Evolutionary conservation across 1,140 invertebrate genomes (phyloP).

Genomic region (Calliphora vicina): DNA sequence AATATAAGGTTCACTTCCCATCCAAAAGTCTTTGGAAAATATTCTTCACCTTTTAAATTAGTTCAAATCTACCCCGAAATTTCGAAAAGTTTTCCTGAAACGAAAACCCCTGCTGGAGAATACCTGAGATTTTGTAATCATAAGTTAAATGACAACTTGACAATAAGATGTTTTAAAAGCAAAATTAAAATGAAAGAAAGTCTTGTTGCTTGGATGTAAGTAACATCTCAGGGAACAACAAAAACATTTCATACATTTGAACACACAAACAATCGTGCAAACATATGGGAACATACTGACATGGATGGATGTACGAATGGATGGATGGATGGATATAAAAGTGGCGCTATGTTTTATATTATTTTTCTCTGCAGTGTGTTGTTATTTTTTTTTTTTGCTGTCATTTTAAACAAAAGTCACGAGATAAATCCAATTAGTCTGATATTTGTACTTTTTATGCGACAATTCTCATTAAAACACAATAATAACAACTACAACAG

Average conservation of each 20-base stretch:
- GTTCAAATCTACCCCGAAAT: no score
- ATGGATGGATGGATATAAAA: not conserved
- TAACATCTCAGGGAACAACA: not conserved
- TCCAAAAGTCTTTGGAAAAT: no score
- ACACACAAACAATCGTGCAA: no score
- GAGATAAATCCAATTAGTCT: conserved; percentile 63
- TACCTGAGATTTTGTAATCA: not conserved
- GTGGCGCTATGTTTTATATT: conserved; percentile 20
- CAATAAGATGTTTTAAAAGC: not conserved
- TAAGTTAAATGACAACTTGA: conserved; percentile 24
- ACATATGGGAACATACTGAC: not conserved
- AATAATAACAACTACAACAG: conserved; percentile 16
- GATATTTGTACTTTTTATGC: conserved; percentile 64
- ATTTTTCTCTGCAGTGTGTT: not conserved
- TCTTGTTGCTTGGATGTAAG: not conserved
- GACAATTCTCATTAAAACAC: conserved; percentile 61
- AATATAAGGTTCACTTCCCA: no score
- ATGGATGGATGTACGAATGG: not conserved
- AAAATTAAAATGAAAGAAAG: not conserved
- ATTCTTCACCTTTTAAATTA: no score
- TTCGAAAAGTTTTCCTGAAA: no score
- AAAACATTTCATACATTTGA: no score
- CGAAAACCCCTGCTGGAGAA: not conserved
- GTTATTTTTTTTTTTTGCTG: conserved; percentile 1
- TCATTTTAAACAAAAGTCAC: conserved; percentile 43